Evolutionary conservation across 2,888 invertebrate genomes (phyloP).

Genomic region (Molorchus minor): DNA sequence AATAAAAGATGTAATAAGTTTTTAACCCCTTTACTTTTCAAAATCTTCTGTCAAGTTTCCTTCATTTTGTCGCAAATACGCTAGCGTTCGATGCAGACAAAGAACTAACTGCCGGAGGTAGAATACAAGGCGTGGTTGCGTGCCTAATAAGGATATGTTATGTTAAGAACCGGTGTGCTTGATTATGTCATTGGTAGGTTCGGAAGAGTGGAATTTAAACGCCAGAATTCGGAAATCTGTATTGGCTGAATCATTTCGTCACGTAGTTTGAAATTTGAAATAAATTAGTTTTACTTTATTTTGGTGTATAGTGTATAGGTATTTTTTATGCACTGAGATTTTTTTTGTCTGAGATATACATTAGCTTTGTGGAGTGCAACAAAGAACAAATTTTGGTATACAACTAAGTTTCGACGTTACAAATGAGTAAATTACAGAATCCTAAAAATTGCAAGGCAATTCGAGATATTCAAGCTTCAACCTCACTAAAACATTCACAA

Average conservation of each 20-base stretch:
- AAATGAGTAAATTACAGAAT: too few species aligned
- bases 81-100: conserved; percentile 60
- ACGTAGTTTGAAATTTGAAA: conserved; percentile 9
- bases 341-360: too few species aligned
- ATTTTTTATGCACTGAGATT: too few species aligned
- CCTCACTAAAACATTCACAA: too few species aligned
- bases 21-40: background rate
- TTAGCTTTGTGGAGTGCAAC: too few species aligned
- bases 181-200: conserved; percentile 42
- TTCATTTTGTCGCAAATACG: conserved; percentile 32
- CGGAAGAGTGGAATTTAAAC: conserved; percentile 34
- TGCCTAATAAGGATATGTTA: conserved; percentile 40
- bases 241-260: background rate
- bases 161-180: conserved; percentile 44
- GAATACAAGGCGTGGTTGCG: conserved; percentile 52
- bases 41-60: background rate
- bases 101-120: conserved; percentile 23
- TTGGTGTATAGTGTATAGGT: too few species aligned
- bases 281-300: too few species aligned
- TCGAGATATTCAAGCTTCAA: too few species aligned
- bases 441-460: too few species aligned
- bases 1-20: too few species aligned
- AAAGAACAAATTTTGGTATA: too few species aligned
- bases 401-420: too few species aligned
- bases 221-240: conserved; percentile 19